Base-by-base conservation (phyloP, 92 coral and sea anemone genomes). In the Hydrozoanthus gracilis region DNA sequence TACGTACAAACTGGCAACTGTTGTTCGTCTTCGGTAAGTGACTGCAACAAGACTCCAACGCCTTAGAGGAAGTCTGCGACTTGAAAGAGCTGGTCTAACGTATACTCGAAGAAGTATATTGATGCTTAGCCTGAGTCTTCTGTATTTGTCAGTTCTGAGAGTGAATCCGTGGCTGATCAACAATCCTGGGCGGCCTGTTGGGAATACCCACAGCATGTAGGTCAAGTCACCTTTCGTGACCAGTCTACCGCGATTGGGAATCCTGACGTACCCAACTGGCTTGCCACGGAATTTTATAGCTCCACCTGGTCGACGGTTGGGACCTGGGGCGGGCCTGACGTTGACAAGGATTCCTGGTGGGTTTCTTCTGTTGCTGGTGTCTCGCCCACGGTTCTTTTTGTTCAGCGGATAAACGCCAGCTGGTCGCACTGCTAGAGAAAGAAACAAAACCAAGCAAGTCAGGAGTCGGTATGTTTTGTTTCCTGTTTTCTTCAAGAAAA, bases 11-110 rank as follows among this genome's bases (percentile, higher is more conserved):
- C 84, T 87, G 39, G 91, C 92, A 11, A 87, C 65, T 5, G 90
- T 89, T 16, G 92, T 91, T 50, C 79, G 78, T 27, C 62, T 82
- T 58, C 90, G 82, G 70, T 89, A 93, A 8, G 94, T 87, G 0
- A 89, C 91, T 50, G 96, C 89, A 12, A 93, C 79, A 87, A 89
- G 89, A 83, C 84, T 89, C 96, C 96, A 93, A 54, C 44, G 58
- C 11, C 87, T 54, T 8, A 86, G 88, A 4, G 70, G 83, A 4
- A 93, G 90, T n/a, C 70, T 56, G 35, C 84, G 89, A 27, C 88
- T 70, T 79, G 77, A 54, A 9, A 87, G 45, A 14, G 86, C 88
- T 45, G 71, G 89, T 48, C 92, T 93, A 35, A 88, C 76, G 6
- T 71, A 83, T 48, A 91, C 88, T 44, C 96, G 89, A 45, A 73